Base-by-base conservation (phyloP, 2,888 invertebrate genomes). In the Lasioglossum zephyrum region DNA sequence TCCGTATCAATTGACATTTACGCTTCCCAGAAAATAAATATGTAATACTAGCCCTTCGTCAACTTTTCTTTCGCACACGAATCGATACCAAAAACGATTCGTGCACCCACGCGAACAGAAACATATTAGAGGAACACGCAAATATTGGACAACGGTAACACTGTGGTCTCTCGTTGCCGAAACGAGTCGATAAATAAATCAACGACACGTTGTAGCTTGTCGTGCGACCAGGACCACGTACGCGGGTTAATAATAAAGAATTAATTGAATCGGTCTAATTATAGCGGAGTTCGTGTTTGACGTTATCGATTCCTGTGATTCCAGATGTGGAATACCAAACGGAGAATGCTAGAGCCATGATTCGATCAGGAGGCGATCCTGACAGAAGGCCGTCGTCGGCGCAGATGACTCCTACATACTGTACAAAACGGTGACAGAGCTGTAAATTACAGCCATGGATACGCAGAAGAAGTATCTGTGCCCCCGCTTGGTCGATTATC, bases 401-500 rank as follows among this genome's bases (percentile, higher is more conserved):
- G 90, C 89, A 85, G 87, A 91, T 89, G 90, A 90, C 85, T 85
- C 87, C 89, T 87, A 86, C 82, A 89, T 83, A 88, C 88, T 82
- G 82, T 66, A 87, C 86, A 88, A 73, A 91, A 88, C 94, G 94
- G 94, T 94, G 94, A 94, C 94, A 92, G 92, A 90, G 91, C 91
- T 91, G 87, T 82, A 89, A 90, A 87, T 74, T 60, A 81, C 80
- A 81, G 78, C 80, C 87, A 95, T 95, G 95, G 97, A 97, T 93
- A 96, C 96, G 91, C 98, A 98, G 95, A 97, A 97, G 94, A 97
- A 97, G 95, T 97, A 97, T 93, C 95, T 98, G 92, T 98, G 98
- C 95, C 98, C 98, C 94, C 97, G 98, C 92, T 96, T 98, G 94
- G 97, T 98, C 96, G 99, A 99, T 96, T 99, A 99, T 96, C 96